Conservation (phyloP, 2,797 vertebrate species). For the Enteromius fasciolatus region DNA sequence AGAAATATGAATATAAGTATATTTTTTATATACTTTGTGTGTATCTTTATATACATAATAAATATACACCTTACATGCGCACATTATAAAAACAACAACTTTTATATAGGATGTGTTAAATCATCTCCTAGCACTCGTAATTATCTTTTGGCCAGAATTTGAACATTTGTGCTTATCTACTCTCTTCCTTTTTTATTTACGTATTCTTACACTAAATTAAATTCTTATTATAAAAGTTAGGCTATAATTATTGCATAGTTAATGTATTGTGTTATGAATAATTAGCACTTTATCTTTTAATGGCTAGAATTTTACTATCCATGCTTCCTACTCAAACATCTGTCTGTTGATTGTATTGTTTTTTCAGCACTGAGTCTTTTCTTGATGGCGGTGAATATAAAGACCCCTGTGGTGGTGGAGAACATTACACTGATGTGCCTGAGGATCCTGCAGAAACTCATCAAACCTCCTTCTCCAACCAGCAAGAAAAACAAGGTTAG, state of each 20-base stretch:
- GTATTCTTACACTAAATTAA: not conserved
- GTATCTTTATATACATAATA: too few species aligned
- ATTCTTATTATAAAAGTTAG: not conserved
- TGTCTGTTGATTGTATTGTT: not conserved
- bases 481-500: constrained; percentile 99
- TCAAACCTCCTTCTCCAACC: constrained; percentile 94
- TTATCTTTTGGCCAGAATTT: not conserved
- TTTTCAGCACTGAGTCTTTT: constrained; percentile 92
- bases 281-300: not conserved
- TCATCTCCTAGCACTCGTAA: not conserved
- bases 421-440: constrained; percentile 99
- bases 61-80: too few species aligned
- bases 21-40: too few species aligned
- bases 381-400: constrained; percentile 98
- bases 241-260: not conserved
- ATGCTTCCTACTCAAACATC: not conserved
- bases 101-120: not conserved
- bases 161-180: not conserved
- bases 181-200: not conserved
- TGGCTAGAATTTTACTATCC: not conserved
- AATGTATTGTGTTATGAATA: not conserved
- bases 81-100: not conserved
- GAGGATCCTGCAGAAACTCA: constrained; percentile 96
- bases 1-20: too few species aligned
- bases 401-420: constrained; percentile 97